These are phyloP conservation scores for Microplitis demolitor DNA, from an alignment of 1,140 invertebrate genomes.

Conservation along the genomic window DNA sequence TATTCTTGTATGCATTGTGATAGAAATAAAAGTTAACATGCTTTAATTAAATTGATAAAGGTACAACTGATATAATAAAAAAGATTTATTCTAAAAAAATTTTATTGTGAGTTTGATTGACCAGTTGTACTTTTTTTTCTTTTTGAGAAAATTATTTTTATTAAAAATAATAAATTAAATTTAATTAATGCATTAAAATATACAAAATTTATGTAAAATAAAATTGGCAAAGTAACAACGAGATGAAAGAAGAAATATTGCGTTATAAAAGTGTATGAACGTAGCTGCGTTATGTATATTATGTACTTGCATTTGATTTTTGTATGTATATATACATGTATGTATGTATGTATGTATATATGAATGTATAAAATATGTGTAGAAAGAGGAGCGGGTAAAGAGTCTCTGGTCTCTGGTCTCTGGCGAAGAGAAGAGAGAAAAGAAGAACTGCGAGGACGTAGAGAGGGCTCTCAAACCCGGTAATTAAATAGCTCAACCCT, in stretches of 20 bases:
- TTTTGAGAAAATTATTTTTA: too few species aligned
- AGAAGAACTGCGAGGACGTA: constrained; percentile 5
- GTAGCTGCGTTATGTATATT: background rate
- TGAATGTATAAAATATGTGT: background rate
- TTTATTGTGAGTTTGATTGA: too few species aligned
- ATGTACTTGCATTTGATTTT: background rate
- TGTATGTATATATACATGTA: background rate
- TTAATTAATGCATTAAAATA: too few species aligned
- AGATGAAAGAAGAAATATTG: background rate
- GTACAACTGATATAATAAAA: background rate
- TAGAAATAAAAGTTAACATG: background rate
- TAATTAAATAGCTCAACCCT: constrained; percentile 64
- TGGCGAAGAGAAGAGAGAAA: constrained; percentile 28
- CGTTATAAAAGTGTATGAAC: background rate
- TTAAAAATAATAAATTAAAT: too few species aligned
- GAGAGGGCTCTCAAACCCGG: constrained; percentile 54
- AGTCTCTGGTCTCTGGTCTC: background rate
- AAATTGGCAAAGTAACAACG: too few species aligned
- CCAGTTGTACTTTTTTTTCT: too few species aligned
- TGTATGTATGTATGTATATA: background rate
- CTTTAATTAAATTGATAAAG: background rate
- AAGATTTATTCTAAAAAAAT: too few species aligned
- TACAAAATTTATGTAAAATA: too few species aligned
- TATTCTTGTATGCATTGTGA: background rate
- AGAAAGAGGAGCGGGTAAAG: background rate